phyloP scores from a whole-genome alignment of 2,797 vertebrate species.

The Poecilia gillii region DNA sequence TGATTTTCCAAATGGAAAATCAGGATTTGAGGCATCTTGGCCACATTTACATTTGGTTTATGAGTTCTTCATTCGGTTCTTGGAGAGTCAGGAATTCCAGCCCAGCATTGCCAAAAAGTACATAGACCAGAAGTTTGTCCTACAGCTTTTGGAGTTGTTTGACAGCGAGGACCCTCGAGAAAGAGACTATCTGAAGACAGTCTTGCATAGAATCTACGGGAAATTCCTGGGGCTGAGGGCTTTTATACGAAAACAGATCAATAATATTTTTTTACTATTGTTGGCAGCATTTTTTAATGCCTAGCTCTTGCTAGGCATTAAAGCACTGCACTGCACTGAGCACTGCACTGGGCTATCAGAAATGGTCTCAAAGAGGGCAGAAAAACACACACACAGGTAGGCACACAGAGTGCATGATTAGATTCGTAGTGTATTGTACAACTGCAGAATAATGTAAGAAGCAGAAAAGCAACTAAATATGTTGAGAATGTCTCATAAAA shows the following conservation, averaged over 20 bases:
- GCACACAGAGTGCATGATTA: neutral
- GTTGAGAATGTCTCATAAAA: neutral
- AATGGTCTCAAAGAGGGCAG: constrained; percentile 18
- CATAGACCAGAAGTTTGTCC: constrained; percentile 99
- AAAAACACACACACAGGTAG: constrained; percentile 8
- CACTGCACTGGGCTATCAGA: constrained; percentile 17
- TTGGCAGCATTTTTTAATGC: too few species aligned
- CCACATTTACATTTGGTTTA: too few species aligned
- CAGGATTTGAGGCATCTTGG: too few species aligned
- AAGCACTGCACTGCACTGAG: too few species aligned
- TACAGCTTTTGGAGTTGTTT: constrained; percentile 98
- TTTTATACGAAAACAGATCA: constrained; percentile 99
- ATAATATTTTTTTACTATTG: constrained; percentile 99
- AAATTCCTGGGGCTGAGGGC: constrained; percentile 99
- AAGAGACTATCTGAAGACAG: constrained; percentile 99
- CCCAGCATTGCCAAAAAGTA: constrained; percentile 99
- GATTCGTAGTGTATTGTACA: neutral
- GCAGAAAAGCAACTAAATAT: neutral
- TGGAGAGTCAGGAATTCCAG: constrained; percentile 99
- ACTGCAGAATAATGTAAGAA: neutral
- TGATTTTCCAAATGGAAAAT: constrained; percentile 72
- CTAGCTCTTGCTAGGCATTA: too few species aligned
- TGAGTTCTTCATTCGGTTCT: constrained; percentile 99
- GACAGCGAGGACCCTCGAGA: constrained; percentile 99
- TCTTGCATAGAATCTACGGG: constrained; percentile 99